Base-by-base conservation (phyloP, 2,888 invertebrate species). In the Smittia aterrima region DNA sequence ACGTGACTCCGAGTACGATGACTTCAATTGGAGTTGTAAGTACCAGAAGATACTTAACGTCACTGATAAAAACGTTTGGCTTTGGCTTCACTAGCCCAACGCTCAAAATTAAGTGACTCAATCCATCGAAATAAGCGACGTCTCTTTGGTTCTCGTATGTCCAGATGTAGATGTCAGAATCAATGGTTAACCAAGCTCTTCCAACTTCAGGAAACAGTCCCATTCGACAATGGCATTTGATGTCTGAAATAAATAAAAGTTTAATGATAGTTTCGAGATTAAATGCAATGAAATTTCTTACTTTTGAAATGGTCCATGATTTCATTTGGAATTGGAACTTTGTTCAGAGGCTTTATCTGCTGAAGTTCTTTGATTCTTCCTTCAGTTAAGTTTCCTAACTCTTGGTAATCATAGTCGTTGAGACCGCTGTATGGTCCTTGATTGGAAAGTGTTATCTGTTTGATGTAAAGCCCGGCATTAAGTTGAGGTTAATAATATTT, bases 181-280 rank as follows among this genome's bases (percentile, higher is more conserved):
- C 99, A 78, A 99, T 95, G 3, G 96, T 95, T 74, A 99, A 85
- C 98, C 98, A 99, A 0, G 98, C 98, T 80, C 98, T 86, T 74
- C 92, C 92, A 77, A 99, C 96, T 82, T 96, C 96, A 75, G 97
- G 92, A 84, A 99, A 98, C 7, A 99, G 85, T 1, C 99, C 99
- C 95, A 98, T 97, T 85, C 93, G 90, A 81, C 95, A 97, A 80
- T 96, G 94, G 78, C 94, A 95, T 84, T 96, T 96, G 87, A 97
- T 93, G 84, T 95, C 96, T 96, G 82, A 76, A 78, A 70, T 24
- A 4, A 66, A 47, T n/a, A n/a, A n/a, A n/a, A n/a, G n/a, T n/a
- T n/a, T n/a, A 58, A 22, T 58, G 9, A 18, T 9, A 64, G 16
- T 18, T 58, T 2, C 22, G 1, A 4, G 1, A 22, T n/a, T 47